Base-by-base conservation (phyloP, 1,140 invertebrate species). In the Maconellicoccus hirsutus region DNA sequence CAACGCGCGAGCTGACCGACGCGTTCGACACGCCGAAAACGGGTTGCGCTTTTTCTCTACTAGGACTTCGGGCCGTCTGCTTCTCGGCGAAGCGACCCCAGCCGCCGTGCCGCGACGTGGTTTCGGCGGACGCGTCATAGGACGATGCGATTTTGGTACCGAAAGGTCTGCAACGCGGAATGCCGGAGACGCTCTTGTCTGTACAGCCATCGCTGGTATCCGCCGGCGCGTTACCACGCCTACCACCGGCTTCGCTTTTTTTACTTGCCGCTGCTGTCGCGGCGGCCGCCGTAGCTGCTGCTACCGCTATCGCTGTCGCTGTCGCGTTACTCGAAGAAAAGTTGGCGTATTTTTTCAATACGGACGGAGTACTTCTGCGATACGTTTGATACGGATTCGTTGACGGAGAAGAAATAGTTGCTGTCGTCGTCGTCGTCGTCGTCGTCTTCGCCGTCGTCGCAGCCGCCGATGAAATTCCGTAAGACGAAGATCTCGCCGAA, bases 321-420 rank as follows among this genome's bases (percentile, higher is more conserved):
- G 42, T 8, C 2, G 42, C 29, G 29, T 33, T 33, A 33, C 12
- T 33, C 29, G 52, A 25, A 22, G 25, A 3, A 16, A 23, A 66
- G 25, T 66, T 66, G 6, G 61, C 61, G 19, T 66, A 66, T 25
- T 66, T 66, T 19, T 66, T 66, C 19, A 66, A 25, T 25, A 66
- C 25, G 10, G 61, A 66, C 4, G 61, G 25, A 22, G 61, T 26
- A 8, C 10, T 25, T 66, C 25, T 66, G 21, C 25, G 25, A 19
- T 52, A 52, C 6, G 6, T 52, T 4, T 23, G 61, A 16, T 66
- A 66, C 10, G 61, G 6, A 8, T 10, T 25, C 3, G 61, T 10
- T 25, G 61, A 66, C 22, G 61, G 25, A 23, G 61, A 23, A 4
- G 19, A 10, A 19, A 22, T 16, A 22, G 61, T 26, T 6, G 19